A percentile compares a stretch with the other conserved stretches of the same genome.
Evolutionary conservation across 1,140 invertebrate species (phyloP).

Genomic region (Papilio xuthus): DNA sequence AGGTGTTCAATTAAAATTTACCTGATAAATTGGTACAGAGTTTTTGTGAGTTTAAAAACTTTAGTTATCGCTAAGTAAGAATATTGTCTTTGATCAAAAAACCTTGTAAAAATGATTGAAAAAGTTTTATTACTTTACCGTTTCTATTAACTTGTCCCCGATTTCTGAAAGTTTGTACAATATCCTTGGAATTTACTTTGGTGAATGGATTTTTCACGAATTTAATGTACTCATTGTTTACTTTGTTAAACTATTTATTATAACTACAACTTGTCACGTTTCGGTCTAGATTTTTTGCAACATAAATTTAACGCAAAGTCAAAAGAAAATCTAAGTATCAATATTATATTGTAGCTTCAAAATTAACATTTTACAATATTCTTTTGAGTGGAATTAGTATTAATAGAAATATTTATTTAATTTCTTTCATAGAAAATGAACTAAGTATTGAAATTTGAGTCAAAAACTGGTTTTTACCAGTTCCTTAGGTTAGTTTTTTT

Average conservation of each 20-base stretch:
- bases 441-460: too few species aligned
- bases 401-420: too few species aligned
- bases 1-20: constrained; percentile 15
- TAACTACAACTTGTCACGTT: too few species aligned
- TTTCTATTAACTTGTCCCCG: constrained; percentile 6
- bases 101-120: constrained; percentile 20
- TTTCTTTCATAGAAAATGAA: too few species aligned
- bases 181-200: background rate
- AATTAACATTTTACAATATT: too few species aligned
- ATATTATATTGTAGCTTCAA: too few species aligned
- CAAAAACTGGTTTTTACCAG: too few species aligned
- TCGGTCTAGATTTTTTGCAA: too few species aligned
- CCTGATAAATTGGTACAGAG: constrained; percentile 13
- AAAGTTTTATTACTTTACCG: constrained; percentile 18
- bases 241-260: background rate
- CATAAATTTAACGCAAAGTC: too few species aligned
- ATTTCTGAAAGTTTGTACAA: constrained; percentile 3
- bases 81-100: constrained; percentile 17
- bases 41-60: constrained; percentile 2
- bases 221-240: background rate
- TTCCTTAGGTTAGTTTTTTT: constrained; percentile 2
- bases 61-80: background rate
- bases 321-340: background rate
- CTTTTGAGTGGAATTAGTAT: too few species aligned
- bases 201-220: background rate